Base-by-base conservation (phyloP, 2,888 invertebrate genomes). In the Drosophila merina region DNA sequence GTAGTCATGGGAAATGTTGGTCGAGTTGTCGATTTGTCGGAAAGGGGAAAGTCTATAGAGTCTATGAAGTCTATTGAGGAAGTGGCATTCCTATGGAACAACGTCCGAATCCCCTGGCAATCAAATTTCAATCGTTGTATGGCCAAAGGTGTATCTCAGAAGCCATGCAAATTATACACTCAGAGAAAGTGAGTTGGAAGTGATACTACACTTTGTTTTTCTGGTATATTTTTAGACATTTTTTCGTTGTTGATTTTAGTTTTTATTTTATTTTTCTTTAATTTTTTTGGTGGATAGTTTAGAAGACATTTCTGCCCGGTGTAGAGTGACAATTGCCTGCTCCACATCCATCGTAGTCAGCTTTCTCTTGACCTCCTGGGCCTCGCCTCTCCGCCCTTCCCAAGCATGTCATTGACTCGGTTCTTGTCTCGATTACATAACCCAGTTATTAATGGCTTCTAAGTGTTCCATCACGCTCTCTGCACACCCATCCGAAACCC, bases 391-490 rank as follows among this genome's bases (percentile, higher is more conserved):
- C 64, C 36, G 45, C 42, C 48, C 47, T 47, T 30, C 52, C 52
- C 33, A 12, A 28, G 28, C 10, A 28, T 50, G 63, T 55, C 64
- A 63, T 26, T 54, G 49, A 45, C 44, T 56, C 30, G 52, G 49
- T 47, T 70, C 71, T 54, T 49, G 71, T 63, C 76, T 75, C 79
- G 77, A 85, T 85, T 77, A 70, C 81, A 82, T 82, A 79, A 81
- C 75, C 79, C 72, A 75, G 82, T 81, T 82, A 81, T 82, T 84
- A 82, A 82, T 82, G 85, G 82, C 56, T 77, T 81, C 60, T 49
- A 71, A 71, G 71, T 71, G 70, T 57, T 69, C 70, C 69, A 42
- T 70, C 69, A 70, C 69, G 70, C 60, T 51, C 30, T 40, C 42
- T 47, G 47, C 57, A 25, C 26, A 58, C 48, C 44, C 40, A 20